Evolutionary conservation across 2,888 invertebrate genomes (phyloP).

Genomic region (Drosophila greeni): DNA sequence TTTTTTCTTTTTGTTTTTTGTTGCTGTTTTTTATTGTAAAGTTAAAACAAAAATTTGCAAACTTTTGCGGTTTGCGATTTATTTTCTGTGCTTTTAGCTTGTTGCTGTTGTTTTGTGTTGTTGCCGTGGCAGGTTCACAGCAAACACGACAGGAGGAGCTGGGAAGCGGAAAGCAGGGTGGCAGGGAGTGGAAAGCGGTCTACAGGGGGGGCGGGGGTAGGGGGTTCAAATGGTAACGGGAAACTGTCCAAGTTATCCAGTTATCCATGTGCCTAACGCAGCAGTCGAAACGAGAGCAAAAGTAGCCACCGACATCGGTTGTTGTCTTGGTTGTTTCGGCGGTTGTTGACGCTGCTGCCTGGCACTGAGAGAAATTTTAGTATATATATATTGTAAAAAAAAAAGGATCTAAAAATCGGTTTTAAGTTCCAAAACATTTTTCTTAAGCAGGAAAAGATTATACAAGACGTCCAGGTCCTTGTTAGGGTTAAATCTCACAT

Average conservation of each 20-base stretch:
- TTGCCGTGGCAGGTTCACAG: slow-evolving; percentile 61
- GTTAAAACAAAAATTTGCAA: slow-evolving; percentile 34
- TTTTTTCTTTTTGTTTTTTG: slow-evolving; percentile 21
- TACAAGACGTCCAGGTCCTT: too few relatives aligned
- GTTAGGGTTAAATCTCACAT: not conserved
- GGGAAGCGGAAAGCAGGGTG: slow-evolving; percentile 18
- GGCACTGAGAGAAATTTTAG: slow-evolving; percentile 16
- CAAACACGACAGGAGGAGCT: slow-evolving; percentile 48
- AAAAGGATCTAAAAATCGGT: too few relatives aligned
- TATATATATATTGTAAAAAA: too few relatives aligned
- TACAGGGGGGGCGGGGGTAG: not conserved
- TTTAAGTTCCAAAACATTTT: too few relatives aligned
- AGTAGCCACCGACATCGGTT: slow-evolving; percentile 43
- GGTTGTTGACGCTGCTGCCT: slow-evolving; percentile 24
- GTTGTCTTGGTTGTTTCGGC: slow-evolving; percentile 34
- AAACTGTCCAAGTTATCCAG: slow-evolving; percentile 43
- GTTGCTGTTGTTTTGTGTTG: slow-evolving; percentile 27
- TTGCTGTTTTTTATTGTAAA: slow-evolving; percentile 37
- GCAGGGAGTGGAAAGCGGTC: not conserved
- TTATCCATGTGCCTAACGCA: slow-evolving; percentile 66
- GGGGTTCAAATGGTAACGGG: slow-evolving; percentile 23
- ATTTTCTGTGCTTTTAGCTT: slow-evolving; percentile 20
- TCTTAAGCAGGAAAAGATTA: too few relatives aligned
- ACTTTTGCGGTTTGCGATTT: slow-evolving; percentile 54
- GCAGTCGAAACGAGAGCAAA: slow-evolving; percentile 65